A percentile compares a stretch with the other conserved stretches of the same genome.
Conservation (phyloP, 2,797 vertebrate species). For the Psittacula echo region DNA sequence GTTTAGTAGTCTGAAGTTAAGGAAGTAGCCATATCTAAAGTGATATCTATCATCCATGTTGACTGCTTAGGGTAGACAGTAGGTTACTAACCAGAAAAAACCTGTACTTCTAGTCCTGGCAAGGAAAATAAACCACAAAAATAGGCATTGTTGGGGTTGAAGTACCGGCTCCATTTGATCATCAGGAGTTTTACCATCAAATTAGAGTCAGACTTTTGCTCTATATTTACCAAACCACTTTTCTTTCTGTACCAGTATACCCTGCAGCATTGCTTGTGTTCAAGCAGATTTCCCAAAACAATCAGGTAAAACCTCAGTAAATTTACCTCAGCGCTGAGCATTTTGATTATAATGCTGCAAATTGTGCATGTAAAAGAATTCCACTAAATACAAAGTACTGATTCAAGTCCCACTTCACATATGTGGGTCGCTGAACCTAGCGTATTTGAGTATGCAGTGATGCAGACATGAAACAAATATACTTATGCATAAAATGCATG, state of each 20-base stretch:
- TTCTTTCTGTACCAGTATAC: neutral
- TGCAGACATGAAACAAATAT: conserved; percentile 42
- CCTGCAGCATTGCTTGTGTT: neutral
- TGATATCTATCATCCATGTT: neutral
- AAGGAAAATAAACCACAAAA: neutral
- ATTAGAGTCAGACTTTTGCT: neutral
- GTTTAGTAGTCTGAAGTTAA: neutral
- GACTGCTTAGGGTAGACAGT: neutral
- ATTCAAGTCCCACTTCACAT: neutral
- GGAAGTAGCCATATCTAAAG: neutral
- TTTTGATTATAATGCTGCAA: neutral
- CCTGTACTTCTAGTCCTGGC: neutral
- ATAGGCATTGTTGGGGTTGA: neutral
- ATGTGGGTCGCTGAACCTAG: neutral
- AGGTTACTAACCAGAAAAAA: neutral
- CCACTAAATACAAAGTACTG: neutral
- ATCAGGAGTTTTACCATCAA: neutral
- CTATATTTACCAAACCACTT: neutral
- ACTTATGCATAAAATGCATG: conserved; percentile 36
- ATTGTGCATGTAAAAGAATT: neutral
- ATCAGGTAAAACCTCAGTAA: neutral
- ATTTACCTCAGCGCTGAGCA: neutral
- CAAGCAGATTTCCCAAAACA: neutral
- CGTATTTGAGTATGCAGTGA: conserved; percentile 12
- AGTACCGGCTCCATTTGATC: neutral